Base-by-base conservation (phyloP, 2,888 invertebrate genomes). In the Synergus japonicus region DNA sequence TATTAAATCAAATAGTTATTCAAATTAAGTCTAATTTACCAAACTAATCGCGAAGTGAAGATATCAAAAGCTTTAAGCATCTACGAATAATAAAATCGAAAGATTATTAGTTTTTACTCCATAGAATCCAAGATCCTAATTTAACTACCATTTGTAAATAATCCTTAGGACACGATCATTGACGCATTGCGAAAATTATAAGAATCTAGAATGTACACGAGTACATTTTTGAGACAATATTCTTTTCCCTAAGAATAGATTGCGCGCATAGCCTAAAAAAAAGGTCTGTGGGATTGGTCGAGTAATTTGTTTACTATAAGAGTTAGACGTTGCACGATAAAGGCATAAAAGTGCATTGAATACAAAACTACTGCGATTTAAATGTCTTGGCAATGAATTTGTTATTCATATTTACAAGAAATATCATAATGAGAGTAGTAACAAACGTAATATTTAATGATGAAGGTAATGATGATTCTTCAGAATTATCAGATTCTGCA, bases 341-440 rank as follows among this genome's bases (percentile, higher is more conserved):
- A 54, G 29, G 73, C 37, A 37, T 73, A 73, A 73, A 37, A 73
- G 73, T 73, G 54, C 37, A 54, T 73, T 9, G 10, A 67, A 67
- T 67, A 67, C 10, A 67, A 67, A 67, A 67, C 46, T 67, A 67
- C 43, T 18, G 44, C 66, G 66, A 66, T 67, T 67, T 22, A 67
- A 67, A 46, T 67, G 22, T 67, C 12, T 44, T 67, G 67, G 46
- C 67, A 67, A 67, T 67, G 44, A n/a, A 67, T 44, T 67, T 37
- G 54, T 49, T 54, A 54, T 29, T 54, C 15, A n/a, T 73, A 73
- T 73, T 73, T 73, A 73, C 73, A 73, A 73, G 37, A 73, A 69
- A 69, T 46, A 69, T 44, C 22, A 77, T 86, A 78, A 64, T 69
- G 66, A 82, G 79, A 80, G 15, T 80, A 81, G 79, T 78, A 78